Percentiles rank a stretch among this genome's conserved stretches.
phyloP scores from a whole-genome alignment of 2,113 vertebrate species.

The Acinonyx jubatus region DNA sequence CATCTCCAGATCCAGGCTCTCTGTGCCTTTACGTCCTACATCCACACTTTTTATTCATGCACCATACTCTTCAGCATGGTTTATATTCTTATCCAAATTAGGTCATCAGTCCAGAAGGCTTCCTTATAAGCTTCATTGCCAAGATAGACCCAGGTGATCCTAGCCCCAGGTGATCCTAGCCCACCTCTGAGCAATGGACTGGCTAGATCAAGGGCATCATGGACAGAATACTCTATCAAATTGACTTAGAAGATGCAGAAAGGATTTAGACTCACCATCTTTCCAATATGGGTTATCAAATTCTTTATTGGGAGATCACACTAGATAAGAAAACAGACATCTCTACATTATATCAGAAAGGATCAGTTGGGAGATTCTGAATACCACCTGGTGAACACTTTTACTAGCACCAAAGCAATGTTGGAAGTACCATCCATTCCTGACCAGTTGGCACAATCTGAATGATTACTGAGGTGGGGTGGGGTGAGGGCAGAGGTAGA shows the following conservation, averaged over 20 bases:
- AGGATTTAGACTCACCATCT: background rate
- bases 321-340: background rate
- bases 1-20: background rate
- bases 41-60: background rate
- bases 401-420: background rate
- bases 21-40: rapidly evolving
- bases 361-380: background rate
- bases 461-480: background rate
- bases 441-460: background rate
- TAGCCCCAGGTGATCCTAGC: rapidly evolving
- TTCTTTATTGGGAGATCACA: rapidly evolving
- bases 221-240: no score
- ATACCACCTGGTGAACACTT: background rate
- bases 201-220: background rate
- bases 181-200: background rate
- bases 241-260: background rate
- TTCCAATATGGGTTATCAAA: no score
- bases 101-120: background rate
- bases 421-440: background rate
- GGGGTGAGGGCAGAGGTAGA: background rate
- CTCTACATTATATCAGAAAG: background rate
- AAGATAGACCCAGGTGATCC: background rate
- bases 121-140: background rate
- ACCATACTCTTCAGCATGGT: background rate
- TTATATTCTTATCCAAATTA: background rate